Conservation (phyloP, 37 sponge, comb jelly and placozoan species). For the Sycon ciliatum region DNA sequence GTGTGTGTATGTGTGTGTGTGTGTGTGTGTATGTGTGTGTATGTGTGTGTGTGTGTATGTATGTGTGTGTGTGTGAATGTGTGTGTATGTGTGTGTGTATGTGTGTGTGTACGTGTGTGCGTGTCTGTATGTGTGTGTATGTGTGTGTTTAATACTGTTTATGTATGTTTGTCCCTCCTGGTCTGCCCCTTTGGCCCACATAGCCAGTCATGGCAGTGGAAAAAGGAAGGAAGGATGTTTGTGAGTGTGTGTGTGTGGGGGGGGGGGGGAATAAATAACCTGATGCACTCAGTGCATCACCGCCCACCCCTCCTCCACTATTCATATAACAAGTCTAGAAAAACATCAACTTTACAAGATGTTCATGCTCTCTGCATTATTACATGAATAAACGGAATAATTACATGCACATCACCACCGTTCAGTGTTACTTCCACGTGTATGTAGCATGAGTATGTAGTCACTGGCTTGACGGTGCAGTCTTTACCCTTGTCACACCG, state of each 20-base stretch:
- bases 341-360: no score
- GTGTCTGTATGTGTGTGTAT: constrained; percentile 15
- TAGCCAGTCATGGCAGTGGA: neutral
- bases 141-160: neutral
- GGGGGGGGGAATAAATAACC: no score
- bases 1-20: constrained; percentile 23
- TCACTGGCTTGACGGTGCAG: no score
- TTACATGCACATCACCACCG: no score
- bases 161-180: neutral
- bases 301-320: no score
- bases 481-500: no score
- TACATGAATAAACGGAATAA: no score
- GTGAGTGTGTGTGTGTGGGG: neutral
- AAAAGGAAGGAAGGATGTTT: neutral
- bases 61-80: constrained; percentile 18
- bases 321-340: no score
- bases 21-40: constrained; percentile 5
- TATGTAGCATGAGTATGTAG: no score
- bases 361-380: no score
- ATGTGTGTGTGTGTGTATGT: constrained; percentile 8
- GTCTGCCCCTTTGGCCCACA: neutral
- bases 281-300: no score
- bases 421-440: no score
- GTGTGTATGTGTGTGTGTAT: neutral
- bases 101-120: neutral